Conservation (phyloP, 2,797 vertebrate species). For the Hapalemur alaotrensis region DNA sequence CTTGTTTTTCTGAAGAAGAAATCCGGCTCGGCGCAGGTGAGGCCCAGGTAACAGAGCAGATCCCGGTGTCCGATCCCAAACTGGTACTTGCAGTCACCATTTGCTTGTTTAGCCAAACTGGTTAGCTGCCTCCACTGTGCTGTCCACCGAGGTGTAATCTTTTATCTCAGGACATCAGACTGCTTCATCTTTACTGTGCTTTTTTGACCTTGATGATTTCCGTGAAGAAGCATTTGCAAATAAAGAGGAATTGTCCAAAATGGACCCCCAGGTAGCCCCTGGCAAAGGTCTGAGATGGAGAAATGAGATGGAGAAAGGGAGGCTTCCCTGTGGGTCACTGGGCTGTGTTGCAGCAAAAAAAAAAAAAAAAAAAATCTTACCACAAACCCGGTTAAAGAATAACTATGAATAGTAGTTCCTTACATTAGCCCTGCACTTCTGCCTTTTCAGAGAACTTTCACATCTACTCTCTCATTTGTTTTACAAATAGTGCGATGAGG, state of each 20-base stretch:
- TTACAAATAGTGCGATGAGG: constrained; percentile 9
- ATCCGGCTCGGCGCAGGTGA: neutral
- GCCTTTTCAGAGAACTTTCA: constrained; percentile 39
- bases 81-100: neutral
- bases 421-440: neutral
- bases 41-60: neutral
- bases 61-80: neutral
- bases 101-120: neutral
- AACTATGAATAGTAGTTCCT: constrained; percentile 27
- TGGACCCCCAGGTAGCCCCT: neutral
- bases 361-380: neutral
- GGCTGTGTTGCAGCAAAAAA: neutral
- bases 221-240: neutral
- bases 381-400: neutral
- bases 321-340: too few species aligned
- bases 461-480: constrained; percentile 6
- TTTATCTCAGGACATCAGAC: neutral
- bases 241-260: neutral
- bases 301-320: neutral
- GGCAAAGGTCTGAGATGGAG: neutral
- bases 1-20: neutral
- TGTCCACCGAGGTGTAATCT: neutral
- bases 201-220: neutral
- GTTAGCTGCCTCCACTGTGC: rapidly evolving
- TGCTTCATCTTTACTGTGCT: neutral